These are phyloP conservation scores for Mystacides longicornis DNA, from an alignment of 2,888 invertebrate genomes.

Conservation along the genomic window DNA sequence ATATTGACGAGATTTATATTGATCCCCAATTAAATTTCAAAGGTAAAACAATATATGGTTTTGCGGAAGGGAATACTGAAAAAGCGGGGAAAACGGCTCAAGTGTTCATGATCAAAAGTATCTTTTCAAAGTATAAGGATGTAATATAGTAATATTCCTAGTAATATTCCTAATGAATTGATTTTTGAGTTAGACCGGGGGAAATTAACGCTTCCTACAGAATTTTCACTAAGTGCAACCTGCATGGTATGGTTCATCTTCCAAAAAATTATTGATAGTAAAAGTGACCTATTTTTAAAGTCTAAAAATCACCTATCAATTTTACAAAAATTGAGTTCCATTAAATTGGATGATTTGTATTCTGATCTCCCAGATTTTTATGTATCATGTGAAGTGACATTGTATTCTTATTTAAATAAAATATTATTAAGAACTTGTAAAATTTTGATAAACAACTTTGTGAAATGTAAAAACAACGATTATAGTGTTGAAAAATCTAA, in stretches of 20 bases:
- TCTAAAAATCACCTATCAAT: neutral
- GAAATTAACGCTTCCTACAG: no score
- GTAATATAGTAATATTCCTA: no score
- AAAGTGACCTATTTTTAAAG: neutral
- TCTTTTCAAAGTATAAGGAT: constrained; percentile 6
- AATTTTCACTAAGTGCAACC: no score
- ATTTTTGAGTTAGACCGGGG: no score
- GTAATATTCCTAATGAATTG: no score
- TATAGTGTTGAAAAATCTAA: neutral
- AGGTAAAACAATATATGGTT: neutral
- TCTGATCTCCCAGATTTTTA: neutral
- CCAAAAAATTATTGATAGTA: neutral
- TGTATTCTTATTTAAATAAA: neutral
- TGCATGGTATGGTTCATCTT: neutral
- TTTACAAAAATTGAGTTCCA: neutral
- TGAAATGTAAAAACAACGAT: neutral
- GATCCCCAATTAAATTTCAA: constrained; percentile 1
- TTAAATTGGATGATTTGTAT: neutral
- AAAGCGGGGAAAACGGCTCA: constrained; percentile 3
- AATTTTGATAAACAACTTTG: neutral
- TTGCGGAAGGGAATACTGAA: neutral
- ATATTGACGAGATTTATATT: constrained; percentile 4
- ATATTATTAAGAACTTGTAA: constrained; percentile 2
- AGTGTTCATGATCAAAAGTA: constrained; percentile 3
- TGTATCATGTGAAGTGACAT: neutral